These are phyloP conservation scores for Euphonia xanthogaster DNA, from an alignment of 2,797 vertebrate genomes.

Conservation along the genomic window DNA sequence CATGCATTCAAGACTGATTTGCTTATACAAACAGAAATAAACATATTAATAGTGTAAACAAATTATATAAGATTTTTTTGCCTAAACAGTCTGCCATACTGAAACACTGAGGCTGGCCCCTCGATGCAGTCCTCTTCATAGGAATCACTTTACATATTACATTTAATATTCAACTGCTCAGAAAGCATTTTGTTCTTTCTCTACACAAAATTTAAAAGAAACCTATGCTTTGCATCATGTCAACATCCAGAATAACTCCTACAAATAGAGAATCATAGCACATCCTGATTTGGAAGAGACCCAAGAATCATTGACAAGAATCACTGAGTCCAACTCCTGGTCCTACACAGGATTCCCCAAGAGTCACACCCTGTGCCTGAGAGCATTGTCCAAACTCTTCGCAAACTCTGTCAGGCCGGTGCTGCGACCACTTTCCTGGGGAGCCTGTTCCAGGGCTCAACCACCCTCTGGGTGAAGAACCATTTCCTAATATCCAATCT, in stretches of 20 bases:
- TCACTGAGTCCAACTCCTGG: not conserved
- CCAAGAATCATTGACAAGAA: not conserved
- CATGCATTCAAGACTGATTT: not conserved
- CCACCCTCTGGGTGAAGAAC: not conserved
- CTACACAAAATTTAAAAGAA: not conserved
- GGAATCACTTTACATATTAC: not conserved
- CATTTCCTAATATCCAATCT: not conserved
- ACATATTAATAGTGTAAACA: not conserved
- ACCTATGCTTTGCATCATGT: not conserved
- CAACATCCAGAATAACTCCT: not conserved
- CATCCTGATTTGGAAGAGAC: not conserved
- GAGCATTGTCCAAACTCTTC: not conserved
- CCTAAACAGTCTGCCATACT: not conserved
- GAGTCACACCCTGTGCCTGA: not conserved
- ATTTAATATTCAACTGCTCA: not conserved
- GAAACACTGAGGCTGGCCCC: not conserved
- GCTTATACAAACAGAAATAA: not conserved
- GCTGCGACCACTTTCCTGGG: not conserved
- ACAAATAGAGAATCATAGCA: not conserved
- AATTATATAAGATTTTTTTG: not conserved
- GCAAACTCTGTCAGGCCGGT: not conserved
- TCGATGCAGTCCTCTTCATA: not conserved
- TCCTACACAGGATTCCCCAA: not conserved
- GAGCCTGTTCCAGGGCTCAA: not conserved
- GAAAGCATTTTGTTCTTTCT: not conserved